Conservation (phyloP, 1,140 invertebrate species). For the Cyclargus thomasi region DNA sequence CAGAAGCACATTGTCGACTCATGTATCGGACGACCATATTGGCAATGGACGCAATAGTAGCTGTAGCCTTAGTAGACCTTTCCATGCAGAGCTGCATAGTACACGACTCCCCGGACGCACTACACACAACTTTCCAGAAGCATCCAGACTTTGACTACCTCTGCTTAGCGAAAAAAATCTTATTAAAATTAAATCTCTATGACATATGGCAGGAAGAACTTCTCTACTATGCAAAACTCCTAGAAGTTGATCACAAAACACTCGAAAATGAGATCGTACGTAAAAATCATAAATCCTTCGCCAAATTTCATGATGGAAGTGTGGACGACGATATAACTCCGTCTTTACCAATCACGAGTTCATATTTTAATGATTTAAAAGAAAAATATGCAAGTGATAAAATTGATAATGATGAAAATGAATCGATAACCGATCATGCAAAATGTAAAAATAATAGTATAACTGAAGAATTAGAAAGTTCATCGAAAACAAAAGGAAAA, state of each 20-base stretch:
- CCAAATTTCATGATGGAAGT: slow-evolving; percentile 48
- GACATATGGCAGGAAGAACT: slow-evolving; percentile 65
- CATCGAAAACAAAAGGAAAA: slow-evolving; percentile 1
- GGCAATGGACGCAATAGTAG: slow-evolving; percentile 64
- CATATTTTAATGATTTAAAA: slow-evolving; percentile 53
- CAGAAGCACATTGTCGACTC: slow-evolving; percentile 68
- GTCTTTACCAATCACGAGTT: slow-evolving; percentile 55
- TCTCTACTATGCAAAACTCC: slow-evolving; percentile 56
- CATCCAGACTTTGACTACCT: slow-evolving; percentile 67
- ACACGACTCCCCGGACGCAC: slow-evolving; percentile 57
- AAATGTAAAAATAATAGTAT: background rate
- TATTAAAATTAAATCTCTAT: slow-evolving; percentile 49
- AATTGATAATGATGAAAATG: slow-evolving; percentile 24
- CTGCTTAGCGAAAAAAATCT: slow-evolving; percentile 54
- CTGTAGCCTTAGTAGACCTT: slow-evolving; percentile 65
- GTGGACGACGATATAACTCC: slow-evolving; percentile 53
- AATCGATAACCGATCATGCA: slow-evolving; percentile 22
- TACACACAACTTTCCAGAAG: slow-evolving; percentile 63
- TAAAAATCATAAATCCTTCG: slow-evolving; percentile 42
- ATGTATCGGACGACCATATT: slow-evolving; percentile 66
- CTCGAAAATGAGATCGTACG: slow-evolving; percentile 51
- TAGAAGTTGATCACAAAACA: slow-evolving; percentile 59
- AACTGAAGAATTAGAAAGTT: background rate
- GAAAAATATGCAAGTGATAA: slow-evolving; percentile 23
- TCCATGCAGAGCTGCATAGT: slow-evolving; percentile 71